Conservation (phyloP, 2,113 vertebrate genomes). For the Psophia crepitans region DNA sequence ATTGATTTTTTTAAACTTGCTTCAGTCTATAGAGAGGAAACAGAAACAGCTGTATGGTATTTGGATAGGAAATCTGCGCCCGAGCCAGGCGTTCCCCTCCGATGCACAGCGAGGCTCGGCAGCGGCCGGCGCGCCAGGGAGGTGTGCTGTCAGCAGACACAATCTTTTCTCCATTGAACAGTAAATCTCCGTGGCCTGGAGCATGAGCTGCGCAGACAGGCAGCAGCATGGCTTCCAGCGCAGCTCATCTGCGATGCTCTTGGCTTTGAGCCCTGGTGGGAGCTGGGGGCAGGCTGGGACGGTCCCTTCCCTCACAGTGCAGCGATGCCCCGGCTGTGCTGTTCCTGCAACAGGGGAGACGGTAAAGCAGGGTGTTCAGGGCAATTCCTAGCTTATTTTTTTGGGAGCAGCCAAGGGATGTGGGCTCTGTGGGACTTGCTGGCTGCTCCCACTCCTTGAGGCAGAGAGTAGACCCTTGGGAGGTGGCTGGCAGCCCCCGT, state of each 20-base stretch:
- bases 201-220: neutral
- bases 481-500: neutral
- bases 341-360: neutral
- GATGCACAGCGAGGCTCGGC: neutral
- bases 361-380: neutral
- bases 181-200: neutral
- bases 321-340: neutral
- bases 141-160: neutral
- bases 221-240: neutral
- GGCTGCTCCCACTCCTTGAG: neutral
- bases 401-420: neutral
- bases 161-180: neutral
- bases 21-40: constrained; percentile 9
- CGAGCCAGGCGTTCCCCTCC: neutral
- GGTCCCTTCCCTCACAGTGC: neutral
- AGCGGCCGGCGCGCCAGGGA: rapidly evolving
- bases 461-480: neutral
- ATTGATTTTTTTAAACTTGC: neutral
- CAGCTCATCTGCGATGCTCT: neutral
- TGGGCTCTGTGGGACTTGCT: rapidly evolving
- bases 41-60: constrained; percentile 29
- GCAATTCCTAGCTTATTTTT: neutral
- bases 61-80: neutral
- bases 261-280: rapidly evolving
- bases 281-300: neutral